phyloP scores from a whole-genome alignment of 2,888 invertebrate species.

The Anticlea derivata region DNA sequence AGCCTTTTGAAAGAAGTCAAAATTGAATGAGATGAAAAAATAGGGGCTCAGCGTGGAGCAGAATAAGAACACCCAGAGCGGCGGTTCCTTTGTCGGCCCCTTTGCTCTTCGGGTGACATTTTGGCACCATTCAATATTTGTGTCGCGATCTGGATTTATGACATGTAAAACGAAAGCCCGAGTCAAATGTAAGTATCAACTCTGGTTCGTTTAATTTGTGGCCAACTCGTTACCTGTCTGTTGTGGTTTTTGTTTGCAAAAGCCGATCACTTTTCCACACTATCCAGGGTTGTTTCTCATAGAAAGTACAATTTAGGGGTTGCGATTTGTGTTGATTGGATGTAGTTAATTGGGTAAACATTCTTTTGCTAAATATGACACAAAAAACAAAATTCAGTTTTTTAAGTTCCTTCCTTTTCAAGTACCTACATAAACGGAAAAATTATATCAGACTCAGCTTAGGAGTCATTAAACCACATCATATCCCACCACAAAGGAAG shows the following conservation, averaged over 20 bases:
- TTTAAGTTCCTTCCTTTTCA: slow-evolving; percentile 16
- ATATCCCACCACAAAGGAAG: slow-evolving; percentile 65
- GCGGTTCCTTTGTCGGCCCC: slow-evolving; percentile 78
- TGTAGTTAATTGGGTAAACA: too few relatives aligned
- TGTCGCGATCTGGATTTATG: slow-evolving; percentile 81
- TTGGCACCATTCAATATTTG: slow-evolving; percentile 83
- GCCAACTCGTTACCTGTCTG: slow-evolving; percentile 25
- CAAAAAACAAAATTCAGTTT: too few relatives aligned
- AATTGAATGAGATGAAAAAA: slow-evolving; percentile 84
- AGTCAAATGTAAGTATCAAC: slow-evolving; percentile 48
- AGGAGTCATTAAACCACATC: slow-evolving; percentile 57
- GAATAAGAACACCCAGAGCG: slow-evolving; percentile 79
- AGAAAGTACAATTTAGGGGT: too few relatives aligned
- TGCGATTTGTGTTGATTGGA: too few relatives aligned
- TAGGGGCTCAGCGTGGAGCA: slow-evolving; percentile 72
- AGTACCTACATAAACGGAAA: slow-evolving; percentile 22
- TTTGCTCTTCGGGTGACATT: slow-evolving; percentile 80
- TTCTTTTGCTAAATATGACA: too few relatives aligned
- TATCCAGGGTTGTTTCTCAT: not conserved
- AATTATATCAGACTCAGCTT: slow-evolving; percentile 33
- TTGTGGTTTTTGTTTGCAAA: slow-evolving; percentile 14
- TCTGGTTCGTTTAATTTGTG: slow-evolving; percentile 40
- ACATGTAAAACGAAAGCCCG: slow-evolving; percentile 68
- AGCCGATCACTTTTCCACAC: not conserved
- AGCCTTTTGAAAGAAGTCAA: slow-evolving; percentile 83